Evolutionary conservation across 2,888 invertebrate species (phyloP), one percentile per base, ranked within the genome.

Genomic region (Myathropa florea): DNA sequence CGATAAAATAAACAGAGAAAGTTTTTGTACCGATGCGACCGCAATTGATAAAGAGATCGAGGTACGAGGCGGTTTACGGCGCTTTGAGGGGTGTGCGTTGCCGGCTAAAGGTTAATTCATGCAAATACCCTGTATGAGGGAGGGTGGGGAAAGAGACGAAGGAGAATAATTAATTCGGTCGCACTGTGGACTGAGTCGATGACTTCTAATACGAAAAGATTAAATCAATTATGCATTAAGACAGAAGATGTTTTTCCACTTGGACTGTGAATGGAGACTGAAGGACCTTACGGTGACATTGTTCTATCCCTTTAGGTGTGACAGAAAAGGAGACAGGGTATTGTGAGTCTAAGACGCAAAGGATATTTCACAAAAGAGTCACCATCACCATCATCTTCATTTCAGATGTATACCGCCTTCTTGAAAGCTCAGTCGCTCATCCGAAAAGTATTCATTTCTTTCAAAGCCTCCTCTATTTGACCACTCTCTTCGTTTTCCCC

Each of bases 71-170:
- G 18, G 46, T 2, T 46, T 24, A 18, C 24, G 12, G 24, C 14
- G 21, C 46, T 18, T 0, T 46, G 24, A 7, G 61, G 30, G 26
- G 33, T 28, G 24, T 21, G 57, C 23, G 30, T 18, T 23, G 23
- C 70, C 39, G 39, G 59, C 70, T 79, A 83, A 83, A 86, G 86
- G 86, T 86, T 83, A 86, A 86, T 86, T 86, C 83, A 86, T 86
- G 86, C 83, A 86, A 86, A 86, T 86, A 75, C 75, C 71, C 71
- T 65, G n/a, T n/a, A n/a, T n/a, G n/a, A n/a, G 57, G 60, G 57
- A 30, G 78, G 53, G 28, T 59, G 21, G 39, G 23, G 39, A 46
- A 36, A 36, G 14, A 9, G 33, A 28, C 23, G 18, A 65, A 59
- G 76, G 33, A 53, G 68, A 82, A 73, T 82, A 82, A 68, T 6